Evolutionary conservation across 2,888 invertebrate genomes (phyloP), one percentile per base, ranked within the genome.

Genomic region (Nezara viridula): DNA sequence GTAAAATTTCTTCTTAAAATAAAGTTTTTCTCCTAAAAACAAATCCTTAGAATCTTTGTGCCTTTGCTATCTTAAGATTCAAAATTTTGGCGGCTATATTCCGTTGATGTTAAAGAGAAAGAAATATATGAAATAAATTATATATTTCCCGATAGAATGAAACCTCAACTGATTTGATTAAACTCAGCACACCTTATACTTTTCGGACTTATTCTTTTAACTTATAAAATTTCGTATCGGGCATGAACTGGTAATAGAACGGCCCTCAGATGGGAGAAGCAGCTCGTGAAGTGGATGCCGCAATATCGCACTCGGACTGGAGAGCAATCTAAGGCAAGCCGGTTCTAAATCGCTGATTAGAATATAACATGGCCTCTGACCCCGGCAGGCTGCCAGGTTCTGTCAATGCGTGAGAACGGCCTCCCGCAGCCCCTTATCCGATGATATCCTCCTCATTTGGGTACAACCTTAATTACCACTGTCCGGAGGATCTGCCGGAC

Each of bases 401-500:
- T 81, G 81, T 81, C 81, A 81, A 81, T 81, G 81, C 81, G 81
- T 81, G 81, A 81, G 81, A 81, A 81, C 73, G n/a, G 2, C 24
- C 77, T 37, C 0, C 32, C 73, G 16, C 40, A 40, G 40, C 24
- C 9, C 40, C 77, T 77, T 24, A n/a, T 44, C 81, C n/a, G 44
- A 73, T 19, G 66, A 73, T 73, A 37, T 37, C 66, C 66, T 44
- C 81, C 81, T 47, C 81, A 40, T 44, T 81, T n/a, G 44, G 14
- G 24, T 44, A 81, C 44, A n/a, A 16, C 44, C 81, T 44, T 81
- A 81, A 81, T 81, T 81, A 81, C 66, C 37, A n/a, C 40, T 32
- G 81, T 40, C 44, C 24, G 81, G n/a, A 14, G n/a, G 14, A 73
- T 73, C 37, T 21, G 32, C 66, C 66, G n/a, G n/a, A n/a, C n/a